Conservation (phyloP, 37 sponge, comb jelly and placozoan genomes). For the Aphrocallistes beatrix region DNA sequence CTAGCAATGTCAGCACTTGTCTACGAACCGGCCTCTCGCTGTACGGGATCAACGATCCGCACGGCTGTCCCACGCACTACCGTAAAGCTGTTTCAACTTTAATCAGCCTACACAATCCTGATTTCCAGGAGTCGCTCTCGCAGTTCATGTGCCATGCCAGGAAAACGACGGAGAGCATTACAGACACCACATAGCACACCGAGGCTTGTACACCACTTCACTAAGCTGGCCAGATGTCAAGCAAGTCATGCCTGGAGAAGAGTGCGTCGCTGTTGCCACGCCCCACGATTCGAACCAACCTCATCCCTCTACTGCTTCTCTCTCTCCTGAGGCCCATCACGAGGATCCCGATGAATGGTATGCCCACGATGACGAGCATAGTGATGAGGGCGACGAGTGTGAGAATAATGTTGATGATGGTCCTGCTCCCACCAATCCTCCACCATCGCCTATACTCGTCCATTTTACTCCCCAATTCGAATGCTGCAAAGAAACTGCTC, state of each 20-base stretch:
- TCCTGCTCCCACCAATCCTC: neutral
- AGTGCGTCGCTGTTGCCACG: too few species aligned
- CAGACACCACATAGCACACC: neutral
- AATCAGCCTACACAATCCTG: neutral
- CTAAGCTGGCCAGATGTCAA: neutral
- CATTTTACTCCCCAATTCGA: neutral
- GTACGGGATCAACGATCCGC: neutral
- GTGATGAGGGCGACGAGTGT: neutral
- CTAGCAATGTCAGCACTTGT: neutral
- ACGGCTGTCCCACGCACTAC: conserved; percentile 1
- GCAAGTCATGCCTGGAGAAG: neutral
- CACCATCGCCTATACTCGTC: neutral
- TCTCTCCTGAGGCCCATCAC: neutral
- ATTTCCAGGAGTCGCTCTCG: neutral
- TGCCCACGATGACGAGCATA: neutral
- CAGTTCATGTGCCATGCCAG: neutral
- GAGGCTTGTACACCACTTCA: neutral
- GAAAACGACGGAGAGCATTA: neutral
- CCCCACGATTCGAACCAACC: too few species aligned
- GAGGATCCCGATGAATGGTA: neutral
- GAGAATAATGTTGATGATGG: neutral
- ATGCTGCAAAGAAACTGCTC: too few species aligned
- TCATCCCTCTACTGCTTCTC: too few species aligned
- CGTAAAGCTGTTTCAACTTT: neutral
- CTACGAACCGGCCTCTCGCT: neutral